phyloP scores from a whole-genome alignment of 2,113 vertebrate species.

The Ochotona curzoniae region DNA sequence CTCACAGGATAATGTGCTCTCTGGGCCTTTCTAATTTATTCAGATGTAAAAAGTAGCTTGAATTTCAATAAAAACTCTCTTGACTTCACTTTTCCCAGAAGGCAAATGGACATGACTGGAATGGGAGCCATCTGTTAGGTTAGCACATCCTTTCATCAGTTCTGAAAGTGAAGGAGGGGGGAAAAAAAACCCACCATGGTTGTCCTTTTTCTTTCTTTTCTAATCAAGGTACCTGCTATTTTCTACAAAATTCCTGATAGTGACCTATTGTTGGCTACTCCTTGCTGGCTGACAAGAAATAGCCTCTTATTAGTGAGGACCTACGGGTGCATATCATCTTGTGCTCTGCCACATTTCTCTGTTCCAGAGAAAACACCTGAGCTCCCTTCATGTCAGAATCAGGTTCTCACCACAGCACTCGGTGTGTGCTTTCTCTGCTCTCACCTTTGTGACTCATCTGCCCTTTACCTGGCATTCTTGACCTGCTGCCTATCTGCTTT shows the following conservation, averaged over 20 bases:
- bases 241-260: neutral
- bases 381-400: neutral
- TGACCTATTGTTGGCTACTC: neutral
- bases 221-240: neutral
- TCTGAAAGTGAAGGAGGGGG: constrained; percentile 48
- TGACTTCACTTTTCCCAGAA: constrained; percentile 70
- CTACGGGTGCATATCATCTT: neutral
- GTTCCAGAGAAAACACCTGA: neutral
- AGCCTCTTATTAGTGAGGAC: neutral
- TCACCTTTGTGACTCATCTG: constrained; percentile 3
- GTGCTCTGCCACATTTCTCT: neutral
- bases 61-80: constrained; percentile 69
- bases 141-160: constrained; percentile 44
- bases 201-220: neutral
- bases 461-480: neutral
- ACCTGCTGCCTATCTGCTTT: neutral
- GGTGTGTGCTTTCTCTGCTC: neutral
- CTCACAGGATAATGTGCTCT: constrained; percentile 64
- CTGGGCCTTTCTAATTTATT: constrained; percentile 72
- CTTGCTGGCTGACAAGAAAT: constrained; percentile 31
- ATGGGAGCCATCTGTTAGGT: constrained; percentile 64
- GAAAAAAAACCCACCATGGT: neutral
- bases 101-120: constrained; percentile 68
- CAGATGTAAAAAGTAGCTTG: constrained; percentile 76
- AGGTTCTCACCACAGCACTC: neutral